Percentiles rank a stretch among this genome's conserved stretches.
Evolutionary conservation across 2,113 vertebrate genomes (phyloP).

Genomic region (Triplophysa tibetana): DNA sequence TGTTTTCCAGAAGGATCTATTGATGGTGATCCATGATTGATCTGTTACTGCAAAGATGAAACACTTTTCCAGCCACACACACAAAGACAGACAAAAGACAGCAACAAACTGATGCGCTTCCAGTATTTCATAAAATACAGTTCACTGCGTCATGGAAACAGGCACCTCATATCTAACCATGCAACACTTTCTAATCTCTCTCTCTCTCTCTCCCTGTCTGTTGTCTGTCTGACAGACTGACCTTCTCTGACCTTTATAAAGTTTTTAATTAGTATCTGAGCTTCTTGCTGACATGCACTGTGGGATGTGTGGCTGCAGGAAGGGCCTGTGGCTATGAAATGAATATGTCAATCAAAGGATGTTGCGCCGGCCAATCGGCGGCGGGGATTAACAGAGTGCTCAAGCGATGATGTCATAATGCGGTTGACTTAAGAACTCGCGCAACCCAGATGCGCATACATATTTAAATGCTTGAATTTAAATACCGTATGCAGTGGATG

Average conservation of each 20-base stretch:
- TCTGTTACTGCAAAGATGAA: background rate
- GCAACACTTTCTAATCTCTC: constrained; percentile 3
- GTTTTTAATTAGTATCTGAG: constrained; percentile 48
- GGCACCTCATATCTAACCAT: background rate
- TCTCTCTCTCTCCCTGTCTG: background rate
- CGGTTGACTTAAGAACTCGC: background rate
- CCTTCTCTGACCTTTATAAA: constrained; percentile 40
- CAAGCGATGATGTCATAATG: constrained; percentile 25
- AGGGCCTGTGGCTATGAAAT: constrained; percentile 35
- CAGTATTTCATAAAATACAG: background rate
- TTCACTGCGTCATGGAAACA: background rate
- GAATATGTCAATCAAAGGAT: constrained; percentile 38
- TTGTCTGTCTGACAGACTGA: constrained; percentile 28
- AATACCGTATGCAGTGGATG: background rate
- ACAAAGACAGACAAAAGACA: background rate
- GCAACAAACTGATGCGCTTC: background rate
- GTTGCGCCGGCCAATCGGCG: constrained; percentile 22
- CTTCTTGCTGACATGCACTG: constrained; percentile 35
- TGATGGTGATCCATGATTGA: background rate
- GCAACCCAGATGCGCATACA: constrained; percentile 11
- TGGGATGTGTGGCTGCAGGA: constrained; percentile 25
- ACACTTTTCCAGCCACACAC: background rate
- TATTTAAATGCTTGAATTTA: background rate
- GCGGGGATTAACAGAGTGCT: background rate
- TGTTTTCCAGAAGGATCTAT: constrained; percentile 1